These are phyloP conservation scores for Engraulis encrasicolus DNA, from an alignment of 2,113 vertebrate species.

Conservation along the genomic window DNA sequence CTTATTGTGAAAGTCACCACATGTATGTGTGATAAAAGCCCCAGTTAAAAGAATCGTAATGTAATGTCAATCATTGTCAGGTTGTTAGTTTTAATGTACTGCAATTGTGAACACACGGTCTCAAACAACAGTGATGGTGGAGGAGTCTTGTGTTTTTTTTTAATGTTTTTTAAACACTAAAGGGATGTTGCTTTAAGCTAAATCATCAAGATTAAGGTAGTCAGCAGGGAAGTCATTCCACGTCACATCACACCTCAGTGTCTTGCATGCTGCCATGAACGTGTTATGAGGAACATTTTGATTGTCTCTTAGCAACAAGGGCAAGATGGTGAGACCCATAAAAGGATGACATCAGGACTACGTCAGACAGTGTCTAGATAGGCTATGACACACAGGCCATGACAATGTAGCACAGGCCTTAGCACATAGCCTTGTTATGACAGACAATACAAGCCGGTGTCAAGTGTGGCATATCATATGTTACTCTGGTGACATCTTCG, in stretches of 20 bases:
- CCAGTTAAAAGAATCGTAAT: too few relatives aligned
- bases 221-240: not conserved
- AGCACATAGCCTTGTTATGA: not conserved
- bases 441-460: not conserved
- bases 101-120: too few relatives aligned
- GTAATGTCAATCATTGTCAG: too few relatives aligned
- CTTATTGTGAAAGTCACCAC: not conserved
- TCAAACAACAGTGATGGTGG: too few relatives aligned
- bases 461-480: not conserved
- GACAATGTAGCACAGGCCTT: not conserved
- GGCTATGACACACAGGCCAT: not conserved
- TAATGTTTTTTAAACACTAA: too few relatives aligned
- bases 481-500: not conserved
- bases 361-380: not conserved
- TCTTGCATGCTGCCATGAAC: not conserved
- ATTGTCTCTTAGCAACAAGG: constrained; percentile 7
- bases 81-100: too few relatives aligned
- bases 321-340: not conserved
- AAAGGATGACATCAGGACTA: not conserved
- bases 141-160: too few relatives aligned
- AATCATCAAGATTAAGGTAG: not conserved
- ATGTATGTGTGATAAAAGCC: not conserved
- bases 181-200: too few relatives aligned
- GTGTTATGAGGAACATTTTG: not conserved
- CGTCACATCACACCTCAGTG: not conserved